Evolutionary conservation across 30 jellyfish, hydroid and myxozoan species (phyloP), one percentile per base, ranked within the genome.

Genomic region (Hydractinia symbiolongicarpus): DNA sequence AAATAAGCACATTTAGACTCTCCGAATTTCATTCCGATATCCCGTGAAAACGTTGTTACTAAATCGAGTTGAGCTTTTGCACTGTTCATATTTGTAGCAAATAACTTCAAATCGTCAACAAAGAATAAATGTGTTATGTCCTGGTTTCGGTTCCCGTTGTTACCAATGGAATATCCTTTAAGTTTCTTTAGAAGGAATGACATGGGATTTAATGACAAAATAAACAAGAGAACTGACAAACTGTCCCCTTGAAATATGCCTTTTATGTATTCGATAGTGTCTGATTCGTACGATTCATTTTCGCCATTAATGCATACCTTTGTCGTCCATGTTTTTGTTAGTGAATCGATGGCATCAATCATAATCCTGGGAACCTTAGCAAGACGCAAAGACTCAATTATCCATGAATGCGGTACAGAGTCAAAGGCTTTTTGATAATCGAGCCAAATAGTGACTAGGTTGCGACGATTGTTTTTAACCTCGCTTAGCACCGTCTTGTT

Each of bases 361-460:
- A 70, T 70, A 52, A 70, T 50, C 21, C n/a, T 30, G 67, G 79
- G 79, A 15, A 70, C 79, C 49, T 70, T 70, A 5, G 79, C 79
- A 5, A 70, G 79, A 6, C 49, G 70, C 58, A 70, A 57, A 4
- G 79, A 54, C 49, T 5, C 57, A 5, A 70, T 70, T 21, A 70
- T 7, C 79, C 79, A 70, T 15, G 7, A 13, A 57, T 5, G 79
- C 6, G 79, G 79, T 70, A 70, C 79, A 14, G 57, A 17, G 14
- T 70, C 79, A 70, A 70, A 70, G 5, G 79, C 79, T 50, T 70
- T 70, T 50, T 70, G 79, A 14, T 70, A 70, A 52, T 70, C 79
- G 21, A 70, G 79, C 79, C 79, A 70, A 7, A 70, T 52, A 5
- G 79, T 70, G 57, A 15, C 21, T 9, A 67, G 49, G 49, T 10